A percentile compares a stretch with the other conserved stretches of the same genome.
phyloP scores from a whole-genome alignment of 2,888 invertebrate species.

The Branchipolynoe longqiensis region DNA sequence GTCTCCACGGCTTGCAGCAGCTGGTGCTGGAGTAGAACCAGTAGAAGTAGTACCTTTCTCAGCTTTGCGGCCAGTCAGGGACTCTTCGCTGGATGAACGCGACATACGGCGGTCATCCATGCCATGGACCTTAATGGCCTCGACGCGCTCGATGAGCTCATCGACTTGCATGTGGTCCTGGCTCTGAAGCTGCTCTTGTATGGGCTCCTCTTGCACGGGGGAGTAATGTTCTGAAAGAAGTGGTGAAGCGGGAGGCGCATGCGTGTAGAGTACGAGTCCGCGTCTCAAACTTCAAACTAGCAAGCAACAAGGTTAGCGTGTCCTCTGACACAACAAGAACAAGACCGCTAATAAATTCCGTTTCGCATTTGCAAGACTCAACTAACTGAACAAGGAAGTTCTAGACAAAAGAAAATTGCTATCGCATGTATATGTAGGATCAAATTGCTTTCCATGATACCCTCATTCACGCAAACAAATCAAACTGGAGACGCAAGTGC shows the following conservation, averaged over 20 bases:
- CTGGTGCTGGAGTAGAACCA: neutral
- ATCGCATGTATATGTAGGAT: too few species aligned
- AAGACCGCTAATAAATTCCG: too few species aligned
- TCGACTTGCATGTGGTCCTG: conserved; percentile 78
- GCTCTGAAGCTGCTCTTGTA: conserved; percentile 7
- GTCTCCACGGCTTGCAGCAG: neutral
- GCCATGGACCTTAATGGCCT: conserved; percentile 61
- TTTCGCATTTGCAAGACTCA: too few species aligned
- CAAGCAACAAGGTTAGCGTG: too few species aligned
- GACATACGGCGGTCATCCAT: conserved; percentile 66
- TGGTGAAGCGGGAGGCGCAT: conserved; percentile 33
- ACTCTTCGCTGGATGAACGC: conserved; percentile 65
- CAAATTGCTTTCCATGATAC: too few species aligned
- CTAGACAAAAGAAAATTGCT: too few species aligned
- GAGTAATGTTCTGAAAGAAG: conserved; percentile 51
- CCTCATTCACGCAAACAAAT: too few species aligned
- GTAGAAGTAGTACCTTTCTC: conserved; percentile 40
- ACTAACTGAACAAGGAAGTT: too few species aligned
- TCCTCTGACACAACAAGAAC: too few species aligned
- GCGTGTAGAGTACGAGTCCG: too few species aligned
- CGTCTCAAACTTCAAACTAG: too few species aligned
- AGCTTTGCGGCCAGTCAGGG: conserved; percentile 44
- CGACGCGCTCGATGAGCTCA: conserved; percentile 84
- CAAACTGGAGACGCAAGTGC: too few species aligned
- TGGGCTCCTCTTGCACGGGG: conserved; percentile 49